Base-by-base conservation (phyloP, 2,888 invertebrate species). In the Platerodrilus igneus region DNA sequence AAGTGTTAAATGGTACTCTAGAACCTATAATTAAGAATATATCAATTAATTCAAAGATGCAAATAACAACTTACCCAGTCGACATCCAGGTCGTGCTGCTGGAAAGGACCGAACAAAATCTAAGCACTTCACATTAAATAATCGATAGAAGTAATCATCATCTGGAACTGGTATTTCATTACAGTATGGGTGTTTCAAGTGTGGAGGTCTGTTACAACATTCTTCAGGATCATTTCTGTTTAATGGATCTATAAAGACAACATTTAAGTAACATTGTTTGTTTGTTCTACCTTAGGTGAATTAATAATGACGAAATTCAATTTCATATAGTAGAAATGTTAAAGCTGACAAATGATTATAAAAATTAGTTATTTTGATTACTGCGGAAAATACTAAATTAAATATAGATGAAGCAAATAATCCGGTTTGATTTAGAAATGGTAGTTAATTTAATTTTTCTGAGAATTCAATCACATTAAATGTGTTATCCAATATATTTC, bases 161-260 rank as follows among this genome's bases (percentile, higher is more conserved):
- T 86, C 86, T 0, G 92, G 91, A 30, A 93, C 81, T 37, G 77
- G 73, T 55, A 93, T 89, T 70, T 92, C 90, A 67, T 91, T 83
- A 63, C 93, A 93, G 65, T 91, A 90, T 0, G 90, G 91, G 69
- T 92, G 90, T 63, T 86, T 89, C 34, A 84, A 72, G 56, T 89
- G 88, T 8, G 78, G 75, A 0, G 88, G 86, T 13, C 87, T 78
- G 59, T 83, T 77, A 68, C 91, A 92, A 65, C 91, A 92, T 65
- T 90, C 90, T 65, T 91, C 90, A 2, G 90, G 90, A 66, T 91
- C 91, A 67, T 91, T 91, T 51, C 88, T 79, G 69, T 86, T 88
- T 52, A 82, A 68, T 2, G 89, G 82, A 71, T 91, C 91, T 90
- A 63, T 15, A 55, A 56, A 48, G n/a, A n/a, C n/a, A n/a, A n/a